Evolutionary conservation across 2,797 vertebrate genomes (phyloP), one percentile per base, ranked within the genome.

Genomic region (Microctenopoma steveboyesi): DNA sequence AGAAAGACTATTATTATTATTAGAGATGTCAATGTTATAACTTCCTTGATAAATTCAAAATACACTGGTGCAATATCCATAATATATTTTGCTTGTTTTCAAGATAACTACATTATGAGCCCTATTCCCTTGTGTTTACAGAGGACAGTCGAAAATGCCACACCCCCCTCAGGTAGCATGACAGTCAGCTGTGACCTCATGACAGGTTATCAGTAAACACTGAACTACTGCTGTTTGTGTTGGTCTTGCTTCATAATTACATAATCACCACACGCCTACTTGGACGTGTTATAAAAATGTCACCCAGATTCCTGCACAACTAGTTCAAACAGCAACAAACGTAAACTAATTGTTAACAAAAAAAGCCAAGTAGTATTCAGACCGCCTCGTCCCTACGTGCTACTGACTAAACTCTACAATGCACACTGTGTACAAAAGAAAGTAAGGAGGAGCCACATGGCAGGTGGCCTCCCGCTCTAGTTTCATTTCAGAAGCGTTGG

Each of bases 151-250:
- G 45, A 49, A 25, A 48, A 62, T 13, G 75, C 64, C 76, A 82
- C 85, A 76, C 83, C 80, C 58, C 61, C 78, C 72, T 58, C 82
- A 89, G 82, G 88, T 91, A 84, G 61, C 78, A 78, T 76, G 79
- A 89, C 83, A 87, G 80, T 85, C 88, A 88, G 88, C 82, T 91
- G 88, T 85, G 69, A 84, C 86, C 84, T 86, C 77, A 68, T 80
- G 63, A 76, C 74, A 84, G 69, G 72, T 89, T 74, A 78, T 85
- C 69, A 68, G 80, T 76, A 62, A 86, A 86, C 80, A 81, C 37
- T 48, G 3, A 57, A 42, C 52, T 72, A 22, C 56, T 70, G 35
- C 59, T 50, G 35, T 70, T 68, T 59, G 46, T 67, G 39, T 7
- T 62, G 5, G 12, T 48, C 22, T 61, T 62, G 5, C 69, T 16